Base-by-base conservation (phyloP, 2,797 vertebrate genomes). In the Sciurus vulgaris region DNA sequence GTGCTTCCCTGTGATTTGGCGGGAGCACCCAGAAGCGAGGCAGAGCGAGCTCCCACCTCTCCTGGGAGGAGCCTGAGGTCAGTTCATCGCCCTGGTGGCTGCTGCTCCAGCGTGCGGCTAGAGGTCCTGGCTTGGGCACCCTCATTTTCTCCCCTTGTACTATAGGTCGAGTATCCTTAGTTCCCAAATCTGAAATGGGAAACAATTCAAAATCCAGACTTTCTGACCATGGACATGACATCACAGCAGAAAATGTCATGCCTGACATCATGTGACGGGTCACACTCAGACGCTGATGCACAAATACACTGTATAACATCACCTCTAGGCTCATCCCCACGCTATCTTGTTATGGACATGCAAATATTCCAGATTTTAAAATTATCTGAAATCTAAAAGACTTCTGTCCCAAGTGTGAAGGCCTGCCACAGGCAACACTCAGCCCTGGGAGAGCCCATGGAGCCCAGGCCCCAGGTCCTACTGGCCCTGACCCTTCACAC, bases 401-500 rank as follows among this genome's bases (percentile, higher is more conserved):
- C 49, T 22, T 28, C 6, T 18, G 49, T 20, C 22, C 61, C 61
- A 44, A 44, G 38, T 38, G 38, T 4, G 3, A 38, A 38, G 38
- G 38, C 38, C 38, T 38, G 38, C 38, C 38, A 38, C 38, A 38
- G 38, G 26, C 7, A 49, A 74, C 10, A 17, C 7, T 4, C 41
- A 44, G 83, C 15, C 30, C 59, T 3, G 44, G 20, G 10, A 77
- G 38, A 65, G 8, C 18, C 22, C 8, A 14, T 3, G 22, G 56
- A 59, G 22, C 24, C 59, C 59, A 9, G 59, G 3, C 3, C 49
- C 61, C 33, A 22, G 81, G 15, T 14, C 22, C 10, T 54, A 20
- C 49, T 5, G 33, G 41, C 63, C 8, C 35, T 10, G 81, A 44
- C 4, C 2, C n/a, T 0, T n/a, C 11, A 8, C 7, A 5, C 0